A percentile compares a stretch with the other conserved stretches of the same genome.
These are phyloP conservation scores for Brachypteracias leptosomus DNA, from an alignment of 2,113 vertebrate genomes.

Conservation along the genomic window DNA sequence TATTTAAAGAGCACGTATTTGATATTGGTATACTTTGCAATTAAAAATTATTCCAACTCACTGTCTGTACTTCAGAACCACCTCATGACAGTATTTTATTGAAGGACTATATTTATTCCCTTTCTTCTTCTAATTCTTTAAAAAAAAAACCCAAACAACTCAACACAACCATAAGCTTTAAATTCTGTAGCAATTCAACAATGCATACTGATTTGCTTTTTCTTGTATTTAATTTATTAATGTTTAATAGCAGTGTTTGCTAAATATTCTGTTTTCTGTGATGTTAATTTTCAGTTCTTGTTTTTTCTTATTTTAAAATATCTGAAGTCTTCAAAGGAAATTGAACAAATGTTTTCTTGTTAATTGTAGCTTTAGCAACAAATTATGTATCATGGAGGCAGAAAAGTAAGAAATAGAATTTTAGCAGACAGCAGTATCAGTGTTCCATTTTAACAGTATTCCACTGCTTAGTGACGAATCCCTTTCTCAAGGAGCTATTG, in stretches of 20 bases:
- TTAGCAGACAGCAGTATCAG: neutral
- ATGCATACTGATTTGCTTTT: neutral
- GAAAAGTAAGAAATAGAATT: neutral
- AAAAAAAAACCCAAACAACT: too few relatives aligned
- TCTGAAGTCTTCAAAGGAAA: neutral
- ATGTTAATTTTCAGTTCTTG: neutral
- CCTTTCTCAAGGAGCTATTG: neutral
- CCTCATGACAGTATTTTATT: neutral
- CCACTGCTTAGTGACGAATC: neutral
- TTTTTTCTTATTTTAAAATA: neutral
- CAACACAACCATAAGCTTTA: rapidly evolving
- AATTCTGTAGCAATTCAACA: neutral
- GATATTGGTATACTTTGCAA: neutral
- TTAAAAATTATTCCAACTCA: neutral
- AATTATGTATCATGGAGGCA: neutral
- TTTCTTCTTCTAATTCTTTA: neutral
- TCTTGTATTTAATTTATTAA: neutral
- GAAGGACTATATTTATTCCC: neutral
- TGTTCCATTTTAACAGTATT: neutral
- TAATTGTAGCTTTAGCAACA: neutral
- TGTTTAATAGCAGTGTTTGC: neutral
- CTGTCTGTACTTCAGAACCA: neutral
- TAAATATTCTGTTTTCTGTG: neutral
- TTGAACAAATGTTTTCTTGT: neutral
- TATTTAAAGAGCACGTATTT: neutral